These are phyloP conservation scores for Lycodopsis pacificus DNA, from an alignment of 2,797 vertebrate species.

Conservation along the genomic window DNA sequence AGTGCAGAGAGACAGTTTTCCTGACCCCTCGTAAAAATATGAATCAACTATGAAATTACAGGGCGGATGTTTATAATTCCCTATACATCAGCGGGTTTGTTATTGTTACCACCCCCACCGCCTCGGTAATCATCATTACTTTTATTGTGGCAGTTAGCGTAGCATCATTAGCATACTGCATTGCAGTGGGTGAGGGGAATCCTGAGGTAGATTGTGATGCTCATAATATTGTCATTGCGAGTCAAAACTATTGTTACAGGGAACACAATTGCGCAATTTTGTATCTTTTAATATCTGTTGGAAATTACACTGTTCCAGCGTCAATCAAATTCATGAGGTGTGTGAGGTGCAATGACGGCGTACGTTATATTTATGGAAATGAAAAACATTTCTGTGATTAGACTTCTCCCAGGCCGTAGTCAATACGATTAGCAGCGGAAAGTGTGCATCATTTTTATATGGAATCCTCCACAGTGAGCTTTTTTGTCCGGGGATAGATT, in stretches of 20 bases:
- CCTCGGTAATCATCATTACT: conserved; percentile 66
- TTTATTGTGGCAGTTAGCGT: conserved; percentile 65
- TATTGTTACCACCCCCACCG: conserved; percentile 49
- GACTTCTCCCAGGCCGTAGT: conserved; percentile 39
- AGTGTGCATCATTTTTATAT: conserved; percentile 35
- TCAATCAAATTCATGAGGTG: conserved; percentile 65
- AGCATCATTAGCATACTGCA: conserved; percentile 71
- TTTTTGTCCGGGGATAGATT: conserved; percentile 8
- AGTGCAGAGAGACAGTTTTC: conserved; percentile 31
- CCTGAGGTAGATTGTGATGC: conserved; percentile 45
- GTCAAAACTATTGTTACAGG: conserved; percentile 48
- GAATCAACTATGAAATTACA: conserved; percentile 55
- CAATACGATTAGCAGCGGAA: conserved; percentile 41
- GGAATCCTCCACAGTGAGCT: conserved; percentile 18
- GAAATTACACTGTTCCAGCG: conserved; percentile 47
- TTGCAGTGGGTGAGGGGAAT: conserved; percentile 48
- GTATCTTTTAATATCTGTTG: conserved; percentile 68
- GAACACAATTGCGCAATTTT: conserved; percentile 58
- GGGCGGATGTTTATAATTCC: conserved; percentile 58
- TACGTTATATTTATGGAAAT: conserved; percentile 65
- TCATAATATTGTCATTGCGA: conserved; percentile 46
- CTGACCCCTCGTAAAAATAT: conserved; percentile 32
- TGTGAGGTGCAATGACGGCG: conserved; percentile 27
- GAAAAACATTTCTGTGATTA: conserved; percentile 61
- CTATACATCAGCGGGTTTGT: conserved; percentile 54